Evolutionary conservation across 2,888 invertebrate genomes (phyloP), one percentile per base, ranked within the genome.

Genomic region (Polylopha cassiicola): DNA sequence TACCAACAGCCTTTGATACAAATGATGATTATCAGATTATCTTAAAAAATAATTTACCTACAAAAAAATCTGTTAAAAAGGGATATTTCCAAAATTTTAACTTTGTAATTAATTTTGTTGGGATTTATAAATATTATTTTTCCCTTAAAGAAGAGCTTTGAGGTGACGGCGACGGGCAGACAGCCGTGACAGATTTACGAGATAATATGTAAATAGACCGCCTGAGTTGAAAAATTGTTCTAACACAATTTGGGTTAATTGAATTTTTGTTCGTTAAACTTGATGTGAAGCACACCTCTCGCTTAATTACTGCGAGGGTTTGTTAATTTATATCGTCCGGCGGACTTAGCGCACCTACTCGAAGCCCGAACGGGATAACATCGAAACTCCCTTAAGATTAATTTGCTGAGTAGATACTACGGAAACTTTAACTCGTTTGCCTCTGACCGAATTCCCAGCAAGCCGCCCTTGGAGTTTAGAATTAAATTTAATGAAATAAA

Each of bases 371-470:
- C 60, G 56, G 61, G 77, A 77, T 77, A 80, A 73, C 77, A 77
- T 78, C 72, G 75, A 73, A 80, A 80, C 80, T 84, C 84, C 81
- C 82, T 75, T 72, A 84, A 85, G 84, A 84, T 84, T 85, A 85
- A 85, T 85, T 84, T 84, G 73, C 68, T 62, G 67, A 73, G 77
- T 65, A 71, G 58, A 64, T 73, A 71, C 78, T 76, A n/a, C 63
- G 61, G 67, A 70, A 85, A 84, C 77, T 84, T 82, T 79, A 80
- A 82, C 84, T 81, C 81, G 75, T 80, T 80, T 71, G 77, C 71
- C 67, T 74, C 75, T 73, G 73, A 71, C 81, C 79, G 62, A 79
- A 82, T 79, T 79, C 80, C 74, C 76, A 64, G 62, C 58, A 63
- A 72, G 69, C 61, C 51, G 53, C 67, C 76, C 73, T 74, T 67